Base-by-base conservation (phyloP, 2,888 invertebrate genomes). In the Chrysomela aeneicollis region DNA sequence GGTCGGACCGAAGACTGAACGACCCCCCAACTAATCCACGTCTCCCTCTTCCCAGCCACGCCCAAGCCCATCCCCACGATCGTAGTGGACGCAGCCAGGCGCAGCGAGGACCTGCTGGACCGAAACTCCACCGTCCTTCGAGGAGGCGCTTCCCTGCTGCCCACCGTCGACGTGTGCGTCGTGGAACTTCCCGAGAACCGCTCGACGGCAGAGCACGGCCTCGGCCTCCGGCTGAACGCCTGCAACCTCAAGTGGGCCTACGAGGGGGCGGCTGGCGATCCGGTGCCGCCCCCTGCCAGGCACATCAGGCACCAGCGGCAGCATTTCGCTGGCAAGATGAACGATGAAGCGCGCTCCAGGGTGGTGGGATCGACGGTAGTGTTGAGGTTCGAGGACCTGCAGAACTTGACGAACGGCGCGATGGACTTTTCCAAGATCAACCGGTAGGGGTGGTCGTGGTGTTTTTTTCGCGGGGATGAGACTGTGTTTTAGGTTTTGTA, bases 121-220 rank as follows among this genome's bases (percentile, higher is more conserved):
- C 70, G 75, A 72, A 78, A 79, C 77, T 68, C 80, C 76, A 76
- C 77, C 76, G 61, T 80, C 79, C 10, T 78, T 70, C 65, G 76
- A 79, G 73, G 76, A 74, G 75, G 76, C 70, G 60, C 73, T 74
- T 73, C 74, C 69, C 70, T 80, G 80, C 77, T 81, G 73, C 84
- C 84, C 63, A 82, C 80, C 68, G 77, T 84, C 74, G 83, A 84
- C 73, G 75, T 84, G 18, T 83, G 83, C 70, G 83, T 82, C 4
- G 68, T 82, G 32, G 82, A 83, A 71, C 76, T 81, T 53, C 82
- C 82, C 4, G 79, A 80, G 18, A 79, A 77, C 62, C 70, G 69
- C 59, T 72, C 71, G 15, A 67, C 62, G 15, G 61, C 69, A 12
- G 61, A 70, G 1, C 70, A 72, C 57, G 65, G 65, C 54, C 47